Conservation (phyloP, 2,888 invertebrate species). For the Coelinius sp. region DNA sequence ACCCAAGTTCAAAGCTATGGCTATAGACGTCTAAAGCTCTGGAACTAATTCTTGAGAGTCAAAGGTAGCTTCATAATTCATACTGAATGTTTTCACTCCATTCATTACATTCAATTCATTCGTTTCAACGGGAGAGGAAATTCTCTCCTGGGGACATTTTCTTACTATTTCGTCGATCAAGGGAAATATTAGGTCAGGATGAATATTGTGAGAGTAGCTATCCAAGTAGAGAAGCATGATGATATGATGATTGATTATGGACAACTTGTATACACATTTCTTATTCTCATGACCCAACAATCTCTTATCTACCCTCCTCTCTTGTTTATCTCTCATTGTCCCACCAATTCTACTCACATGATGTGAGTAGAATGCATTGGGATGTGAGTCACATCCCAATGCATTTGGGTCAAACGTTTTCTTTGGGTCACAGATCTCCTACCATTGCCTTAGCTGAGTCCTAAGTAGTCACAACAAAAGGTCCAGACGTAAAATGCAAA, state of each 20-base stretch:
- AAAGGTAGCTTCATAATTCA: slow-evolving; percentile 12
- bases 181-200: too few relatives aligned
- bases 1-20: slow-evolving; percentile 13
- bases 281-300: slow-evolving; percentile 8
- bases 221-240: too few relatives aligned
- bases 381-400: too few relatives aligned
- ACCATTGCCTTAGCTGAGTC: slow-evolving; percentile 40
- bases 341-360: not conserved
- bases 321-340: slow-evolving; percentile 8
- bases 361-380: too few relatives aligned
- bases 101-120: slow-evolving; percentile 46
- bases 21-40: slow-evolving; percentile 48
- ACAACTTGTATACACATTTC: slow-evolving; percentile 4
- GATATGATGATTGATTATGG: too few relatives aligned
- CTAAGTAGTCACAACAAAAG: slow-evolving; percentile 54
- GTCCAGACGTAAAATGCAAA: slow-evolving; percentile 59
- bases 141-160: too few relatives aligned
- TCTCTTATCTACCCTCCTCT: slow-evolving; percentile 8
- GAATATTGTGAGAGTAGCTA: too few relatives aligned
- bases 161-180: too few relatives aligned
- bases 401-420: slow-evolving; percentile 55
- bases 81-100: slow-evolving; percentile 9
- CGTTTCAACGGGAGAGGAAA: slow-evolving; percentile 21
- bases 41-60: slow-evolving; percentile 17
- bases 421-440: slow-evolving; percentile 46